phyloP scores from a whole-genome alignment of 1,140 invertebrate species.

The Archivesica marissinica region DNA sequence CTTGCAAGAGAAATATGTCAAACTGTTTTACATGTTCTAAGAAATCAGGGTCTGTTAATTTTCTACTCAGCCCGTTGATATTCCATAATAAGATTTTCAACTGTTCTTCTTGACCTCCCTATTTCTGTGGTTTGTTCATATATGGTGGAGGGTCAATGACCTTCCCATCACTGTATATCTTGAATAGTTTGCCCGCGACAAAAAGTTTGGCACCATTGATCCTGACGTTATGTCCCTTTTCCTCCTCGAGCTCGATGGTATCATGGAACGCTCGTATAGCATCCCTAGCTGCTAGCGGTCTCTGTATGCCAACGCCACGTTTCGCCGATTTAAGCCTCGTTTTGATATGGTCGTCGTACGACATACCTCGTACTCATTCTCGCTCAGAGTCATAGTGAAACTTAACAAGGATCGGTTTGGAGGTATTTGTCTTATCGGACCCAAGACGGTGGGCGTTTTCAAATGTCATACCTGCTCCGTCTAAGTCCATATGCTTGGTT shows the following conservation, averaged over 20 bases:
- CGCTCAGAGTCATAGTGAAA: not conserved
- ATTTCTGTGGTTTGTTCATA: too few species aligned
- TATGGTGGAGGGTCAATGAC: too few species aligned
- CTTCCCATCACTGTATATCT: slow-evolving; percentile 9
- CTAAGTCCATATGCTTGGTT: not conserved
- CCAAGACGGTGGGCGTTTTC: not conserved
- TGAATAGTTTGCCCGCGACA: not conserved
- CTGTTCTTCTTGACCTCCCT: slow-evolving; percentile 23
- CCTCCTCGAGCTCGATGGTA: not conserved
- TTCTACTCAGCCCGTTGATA: not conserved
- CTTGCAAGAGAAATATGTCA: slow-evolving; percentile 4
- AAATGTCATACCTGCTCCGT: not conserved
- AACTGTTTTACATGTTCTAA: not conserved
- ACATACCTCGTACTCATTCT: slow-evolving; percentile 8
- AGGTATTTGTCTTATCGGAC: not conserved
- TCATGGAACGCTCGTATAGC: not conserved
- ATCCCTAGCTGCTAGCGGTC: not conserved
- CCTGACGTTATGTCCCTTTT: not conserved
- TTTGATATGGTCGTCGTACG: slow-evolving; percentile 8
- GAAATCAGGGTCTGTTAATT: slow-evolving; percentile 3
- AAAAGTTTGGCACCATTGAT: slow-evolving; percentile 4
- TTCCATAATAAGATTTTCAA: slow-evolving; percentile 3
- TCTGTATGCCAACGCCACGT: not conserved
- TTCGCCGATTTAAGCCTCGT: not conserved
- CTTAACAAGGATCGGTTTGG: slow-evolving; percentile 7